Evolutionary conservation across 1,140 invertebrate genomes (phyloP), one percentile per base, ranked within the genome.

Genomic region (Acromyrmex charruanus): DNA sequence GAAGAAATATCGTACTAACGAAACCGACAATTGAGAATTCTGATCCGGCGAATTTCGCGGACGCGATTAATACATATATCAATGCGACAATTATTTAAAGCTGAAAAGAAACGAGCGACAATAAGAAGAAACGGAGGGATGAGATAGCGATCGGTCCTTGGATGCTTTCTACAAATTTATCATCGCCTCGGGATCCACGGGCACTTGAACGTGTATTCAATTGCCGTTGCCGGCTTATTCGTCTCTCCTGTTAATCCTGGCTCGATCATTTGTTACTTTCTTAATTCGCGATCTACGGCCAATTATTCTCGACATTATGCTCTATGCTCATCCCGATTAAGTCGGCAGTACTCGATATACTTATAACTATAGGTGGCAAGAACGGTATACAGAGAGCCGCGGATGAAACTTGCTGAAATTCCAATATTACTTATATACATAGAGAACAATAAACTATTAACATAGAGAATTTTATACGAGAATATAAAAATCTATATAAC

Each of bases 161-260:
- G 25, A 86, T 77, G 88, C 85, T 90, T 77, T 82, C 61, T 85
- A 81, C 44, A 93, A 87, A 93, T 93, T 93, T 92, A 93, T 93
- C 90, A 92, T 90, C 87, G 92, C 91, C 87, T 59, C 85, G n/a
- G 66, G 91, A 80, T 87, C 65, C 63, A 69, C 28, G 63, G 87
- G 90, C 90, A 91, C 72, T 89, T 66, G 81, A 84, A 80, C 84
- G 81, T 61, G 85, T 86, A 92, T 92, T 92, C 92, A 91, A 89
- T 92, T 92, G 91, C 88, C 85, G 61, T 87, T 86, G 84, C 85
- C 80, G 87, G 84, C 85, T 89, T 93, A 91, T 91, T 91, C 88
- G 77, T 88, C 80, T 93, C 90, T 89, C 74, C 3, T 6, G 89
- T 91, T 92, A 93, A 93, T 88, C 86, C 91, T 84, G 68, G 44